Base-by-base conservation (phyloP, 2,797 vertebrate genomes). In the Peromyscus eremicus region DNA sequence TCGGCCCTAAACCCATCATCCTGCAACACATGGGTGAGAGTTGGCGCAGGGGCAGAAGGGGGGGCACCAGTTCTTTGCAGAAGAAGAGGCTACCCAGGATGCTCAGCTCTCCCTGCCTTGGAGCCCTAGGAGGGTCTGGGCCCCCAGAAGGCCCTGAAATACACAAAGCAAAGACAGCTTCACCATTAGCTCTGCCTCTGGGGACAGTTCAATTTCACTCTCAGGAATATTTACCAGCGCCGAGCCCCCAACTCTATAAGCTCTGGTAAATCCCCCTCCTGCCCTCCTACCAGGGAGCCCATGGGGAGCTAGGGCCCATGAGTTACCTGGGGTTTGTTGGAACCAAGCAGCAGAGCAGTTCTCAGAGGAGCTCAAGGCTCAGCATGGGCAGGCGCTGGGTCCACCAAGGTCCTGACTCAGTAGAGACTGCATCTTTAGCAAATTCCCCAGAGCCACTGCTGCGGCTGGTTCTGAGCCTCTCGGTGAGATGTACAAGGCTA, bases 81-180 rank as follows among this genome's bases (percentile, higher is more conserved):
- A 6, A 0, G 6, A 52, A n/a, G 12, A 14, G 1, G 5, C 2
- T 37, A 0, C 10, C 6, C 0, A 0, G 13, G 55, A 66, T 8
- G 27, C 60, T 14, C 23, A 2, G 0, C 12, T 70, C 34, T 1
- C 52, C 66, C 11, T 37, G 25, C 57, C 34, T 11, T 32, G 0
- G 34, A 32, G 46, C 34, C 46, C 57, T 11, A 21, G 0, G 16
- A 21, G 11, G 43, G 52, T 0, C 64, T 11, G 2, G 0, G 11
- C 0, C 77, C 90, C 89, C 76, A 8, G 29, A 64, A 32, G 77
- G 25, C 7, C 0, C 0, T 0, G 32, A 29, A 46, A 9, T 34
- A 60, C 27, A 64, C 55, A 49, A 43, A 77, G 57, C 3, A 43
- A 73, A 2, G 40, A 27, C 5, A 7, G 4, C 40, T 5, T 12